Evolutionary conservation across 2,888 invertebrate genomes (phyloP).

Genomic region (Automeris io): DNA sequence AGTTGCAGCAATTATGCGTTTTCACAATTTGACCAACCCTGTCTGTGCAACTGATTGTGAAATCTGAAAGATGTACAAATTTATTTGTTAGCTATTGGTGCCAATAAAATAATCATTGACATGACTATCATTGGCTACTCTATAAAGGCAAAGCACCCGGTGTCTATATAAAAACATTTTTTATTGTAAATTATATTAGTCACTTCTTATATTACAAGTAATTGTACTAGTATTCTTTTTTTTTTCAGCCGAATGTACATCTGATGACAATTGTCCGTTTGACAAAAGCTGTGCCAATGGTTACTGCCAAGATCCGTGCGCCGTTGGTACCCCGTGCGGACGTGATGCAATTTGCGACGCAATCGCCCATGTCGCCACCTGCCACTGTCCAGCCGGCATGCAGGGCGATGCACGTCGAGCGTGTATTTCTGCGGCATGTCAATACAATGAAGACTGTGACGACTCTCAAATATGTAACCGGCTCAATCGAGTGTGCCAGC

Average conservation of each 20-base stretch:
- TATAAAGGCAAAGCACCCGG: too few relatives aligned
- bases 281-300: conserved; percentile 87
- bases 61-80: too few relatives aligned
- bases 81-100: too few relatives aligned
- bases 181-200: too few relatives aligned
- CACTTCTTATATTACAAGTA: too few relatives aligned
- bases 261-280: conserved; percentile 88
- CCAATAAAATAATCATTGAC: too few relatives aligned
- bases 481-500: conserved; percentile 87
- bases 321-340: conserved; percentile 83
- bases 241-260: conserved; percentile 85
- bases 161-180: too few relatives aligned
- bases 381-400: conserved; percentile 89
- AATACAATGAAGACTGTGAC: conserved; percentile 93
- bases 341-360: conserved; percentile 86
- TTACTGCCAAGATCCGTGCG: conserved; percentile 89
- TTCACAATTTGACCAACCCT: too few relatives aligned
- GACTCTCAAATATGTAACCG: conserved; percentile 90
- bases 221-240: too few relatives aligned
- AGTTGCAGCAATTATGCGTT: too few relatives aligned
- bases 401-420: conserved; percentile 89
- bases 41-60: too few relatives aligned
- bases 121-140: too few relatives aligned
- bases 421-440: conserved; percentile 89
- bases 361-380: conserved; percentile 86